These are phyloP conservation scores for Motacilla tschutschensis DNA, from an alignment of 2,113 vertebrate genomes.

Conservation along the genomic window DNA sequence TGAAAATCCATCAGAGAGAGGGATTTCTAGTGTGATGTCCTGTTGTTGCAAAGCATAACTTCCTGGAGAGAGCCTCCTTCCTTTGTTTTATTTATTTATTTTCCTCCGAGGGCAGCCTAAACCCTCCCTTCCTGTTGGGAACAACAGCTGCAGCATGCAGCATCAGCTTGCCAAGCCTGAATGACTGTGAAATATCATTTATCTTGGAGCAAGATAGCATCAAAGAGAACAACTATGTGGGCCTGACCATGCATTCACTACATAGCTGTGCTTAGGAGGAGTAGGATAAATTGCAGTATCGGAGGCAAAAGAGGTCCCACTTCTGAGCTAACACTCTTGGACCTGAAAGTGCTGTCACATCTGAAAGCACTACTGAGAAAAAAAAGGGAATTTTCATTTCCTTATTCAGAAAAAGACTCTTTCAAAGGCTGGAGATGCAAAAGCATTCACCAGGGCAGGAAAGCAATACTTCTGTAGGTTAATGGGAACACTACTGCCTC, in stretches of 20 bases:
- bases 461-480: not conserved
- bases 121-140: constrained; percentile 40
- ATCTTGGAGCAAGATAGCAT: constrained; percentile 18
- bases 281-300: not conserved
- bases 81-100: constrained; percentile 36
- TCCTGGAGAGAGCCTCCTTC: not conserved
- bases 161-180: not conserved
- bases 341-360: not conserved
- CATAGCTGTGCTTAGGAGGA: not conserved
- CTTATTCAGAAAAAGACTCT: not conserved
- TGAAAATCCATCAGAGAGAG: not conserved
- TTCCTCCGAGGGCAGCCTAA: not conserved
- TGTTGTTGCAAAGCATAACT: not conserved
- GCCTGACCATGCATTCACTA: constrained; percentile 29
- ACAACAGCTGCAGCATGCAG: not conserved
- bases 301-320: not conserved
- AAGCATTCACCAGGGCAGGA: not conserved
- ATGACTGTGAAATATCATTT: constrained; percentile 27
- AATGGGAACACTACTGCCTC: not conserved
- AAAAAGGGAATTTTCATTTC: not conserved
- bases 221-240: not conserved
- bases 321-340: not conserved
- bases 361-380: not conserved
- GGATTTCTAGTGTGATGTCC: not conserved
- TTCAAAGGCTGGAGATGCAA: not conserved